Conservation (phyloP, 2,113 vertebrate genomes). For the Theristicus caerulescens region DNA sequence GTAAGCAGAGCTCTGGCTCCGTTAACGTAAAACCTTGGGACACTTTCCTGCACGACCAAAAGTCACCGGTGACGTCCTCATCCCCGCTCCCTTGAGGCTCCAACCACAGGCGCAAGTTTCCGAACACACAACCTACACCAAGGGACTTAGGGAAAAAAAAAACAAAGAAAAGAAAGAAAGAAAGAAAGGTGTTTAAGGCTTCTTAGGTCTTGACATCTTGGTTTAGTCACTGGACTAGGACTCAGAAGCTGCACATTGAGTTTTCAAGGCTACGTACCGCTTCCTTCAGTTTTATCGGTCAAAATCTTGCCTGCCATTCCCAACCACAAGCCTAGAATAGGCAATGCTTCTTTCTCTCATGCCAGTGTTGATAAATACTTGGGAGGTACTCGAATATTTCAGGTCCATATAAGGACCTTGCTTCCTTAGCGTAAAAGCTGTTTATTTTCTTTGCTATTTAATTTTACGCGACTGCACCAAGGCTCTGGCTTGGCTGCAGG, state of each 20-base stretch:
- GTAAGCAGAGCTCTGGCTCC: neutral
- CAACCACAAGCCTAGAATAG: slow-evolving; percentile 22
- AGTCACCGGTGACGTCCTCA: neutral
- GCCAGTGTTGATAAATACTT: slow-evolving; percentile 24
- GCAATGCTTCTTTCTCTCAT: slow-evolving; percentile 3
- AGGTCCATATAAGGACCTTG: slow-evolving; percentile 6
- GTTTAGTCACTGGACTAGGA: neutral
- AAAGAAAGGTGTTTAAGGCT: neutral
- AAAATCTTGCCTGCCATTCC: neutral
- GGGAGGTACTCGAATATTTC: slow-evolving; percentile 24
- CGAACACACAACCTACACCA: neutral
- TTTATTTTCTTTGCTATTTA: slow-evolving; percentile 51
- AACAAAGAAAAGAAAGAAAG: neutral
- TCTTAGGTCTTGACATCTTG: neutral
- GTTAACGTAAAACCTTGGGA: neutral
- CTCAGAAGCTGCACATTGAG: neutral
- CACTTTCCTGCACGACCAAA: neutral
- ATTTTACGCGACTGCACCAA: neutral
- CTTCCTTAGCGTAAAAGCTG: slow-evolving; percentile 29
- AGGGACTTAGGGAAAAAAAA: neutral
- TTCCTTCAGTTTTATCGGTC: neutral
- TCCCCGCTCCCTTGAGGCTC: neutral
- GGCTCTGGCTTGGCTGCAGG: neutral
- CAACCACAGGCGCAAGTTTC: neutral
- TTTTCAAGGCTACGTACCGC: neutral